Percentiles rank a stretch among this genome's conserved stretches.
Conservation (phyloP, 1,140 invertebrate species). For the Cardiocondyla obscurior region DNA sequence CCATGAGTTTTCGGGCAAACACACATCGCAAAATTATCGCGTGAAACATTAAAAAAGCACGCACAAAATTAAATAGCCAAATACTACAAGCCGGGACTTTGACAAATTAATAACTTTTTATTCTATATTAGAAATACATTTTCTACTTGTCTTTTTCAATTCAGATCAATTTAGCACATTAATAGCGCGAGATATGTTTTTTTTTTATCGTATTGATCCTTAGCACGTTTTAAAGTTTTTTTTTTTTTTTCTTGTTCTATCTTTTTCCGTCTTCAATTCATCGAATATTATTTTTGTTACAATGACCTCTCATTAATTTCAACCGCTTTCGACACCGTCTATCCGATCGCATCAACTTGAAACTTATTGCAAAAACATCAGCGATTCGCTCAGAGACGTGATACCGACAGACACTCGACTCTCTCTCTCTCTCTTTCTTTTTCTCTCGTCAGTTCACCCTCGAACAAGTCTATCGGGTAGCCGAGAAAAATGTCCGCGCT, state of each 20-base stretch:
- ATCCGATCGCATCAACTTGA: not conserved
- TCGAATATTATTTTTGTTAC: not conserved
- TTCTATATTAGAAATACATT: not conserved
- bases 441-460: constrained; percentile 8
- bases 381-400: constrained; percentile 26
- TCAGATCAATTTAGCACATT: not conserved
- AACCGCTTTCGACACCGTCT: not conserved
- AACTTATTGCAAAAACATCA: constrained; percentile 12
- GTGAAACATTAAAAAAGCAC: too few species aligned
- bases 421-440: constrained; percentile 4
- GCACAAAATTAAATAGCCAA: not conserved
- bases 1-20: not conserved
- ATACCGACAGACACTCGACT: constrained; percentile 37
- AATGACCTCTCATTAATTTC: constrained; percentile 1
- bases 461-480: constrained; percentile 41
- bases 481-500: constrained; percentile 41
- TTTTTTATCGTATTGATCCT: not conserved
- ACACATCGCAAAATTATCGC: not conserved
- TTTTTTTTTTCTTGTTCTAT: not conserved
- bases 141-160: not conserved
- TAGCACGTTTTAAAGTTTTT: not conserved
- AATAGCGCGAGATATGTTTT: not conserved
- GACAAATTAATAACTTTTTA: not conserved
- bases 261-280: not conserved
- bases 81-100: too few species aligned